Base-by-base conservation (phyloP, 2,888 invertebrate species). In the Diaprepes abbreviatus region DNA sequence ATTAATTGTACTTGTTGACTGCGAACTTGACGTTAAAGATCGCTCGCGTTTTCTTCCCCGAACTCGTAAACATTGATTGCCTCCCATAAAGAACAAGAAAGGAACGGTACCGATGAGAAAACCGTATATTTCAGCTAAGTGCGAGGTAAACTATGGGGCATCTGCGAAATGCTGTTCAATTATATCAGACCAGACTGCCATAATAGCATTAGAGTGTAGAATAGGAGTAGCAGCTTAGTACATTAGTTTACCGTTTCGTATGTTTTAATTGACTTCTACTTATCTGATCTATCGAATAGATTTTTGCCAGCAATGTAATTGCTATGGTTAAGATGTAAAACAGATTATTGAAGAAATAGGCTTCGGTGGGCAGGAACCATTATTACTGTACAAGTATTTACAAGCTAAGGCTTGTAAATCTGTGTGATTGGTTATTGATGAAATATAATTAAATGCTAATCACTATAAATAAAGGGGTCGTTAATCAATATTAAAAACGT, bases 91-190 rank as follows among this genome's bases (percentile, higher is more conserved):
- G 66, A 66, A 66, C 48, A 14, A 52, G 52, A 28, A 45, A 65
- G 35, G 38, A 65, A 70, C 71, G 71, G 71, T 71, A 71, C 28
- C 62, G 50, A 31, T 10, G 54, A 55, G 63, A 58, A 71, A 71
- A 66, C 71, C 66, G 66, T 71, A 71, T 70, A 55, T 66, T 70
- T 65, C 66, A 36, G 43, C 21, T 64, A 68, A 69, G 59, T 66
- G 66, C 66, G 58, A 33, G 50, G 40, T 52, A 55, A 60, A 54
- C 67, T 67, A 60, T 60, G 66, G n/a, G n/a, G 67, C 62, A 67
- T 67, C 67, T 67, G 67, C 62, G 21, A 67, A 67, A 67, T 67
- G 55, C 62, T 67, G 67, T 67, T 55, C 67, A 67, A 67, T 67
- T 67, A 67, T 62, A 67, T 67, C 52, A 43, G 48, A 62, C 33